phyloP scores from a whole-genome alignment of 2,113 vertebrate genomes.

The Cichladusa arquata region DNA sequence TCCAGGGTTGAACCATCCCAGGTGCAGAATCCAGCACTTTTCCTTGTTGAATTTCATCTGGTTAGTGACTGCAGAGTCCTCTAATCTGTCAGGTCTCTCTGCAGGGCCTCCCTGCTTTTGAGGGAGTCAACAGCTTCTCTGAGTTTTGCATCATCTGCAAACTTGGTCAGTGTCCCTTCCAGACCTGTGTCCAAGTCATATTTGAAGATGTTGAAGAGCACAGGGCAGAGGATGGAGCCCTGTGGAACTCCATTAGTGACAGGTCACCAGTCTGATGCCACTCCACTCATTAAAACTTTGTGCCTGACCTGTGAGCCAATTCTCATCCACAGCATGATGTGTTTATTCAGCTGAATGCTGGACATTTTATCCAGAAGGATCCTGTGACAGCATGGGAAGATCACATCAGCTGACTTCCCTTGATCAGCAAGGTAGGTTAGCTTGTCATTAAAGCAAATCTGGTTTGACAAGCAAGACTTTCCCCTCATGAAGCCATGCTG shows the following conservation, averaged over 20 bases:
- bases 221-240: neutral
- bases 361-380: neutral
- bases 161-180: neutral
- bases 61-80: neutral
- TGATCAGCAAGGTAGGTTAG: neutral
- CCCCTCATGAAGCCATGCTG: neutral
- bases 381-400: neutral
- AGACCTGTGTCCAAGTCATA: neutral
- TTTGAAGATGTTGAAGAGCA: neutral
- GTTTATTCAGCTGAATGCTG: neutral
- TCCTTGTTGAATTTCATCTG: neutral
- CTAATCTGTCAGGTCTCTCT: neutral
- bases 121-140: neutral
- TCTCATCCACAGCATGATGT: neutral
- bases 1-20: neutral
- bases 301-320: fast-evolving
- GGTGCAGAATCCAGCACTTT: neutral
- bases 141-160: neutral
- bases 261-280: neutral
- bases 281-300: neutral
- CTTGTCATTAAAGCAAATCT: neutral
- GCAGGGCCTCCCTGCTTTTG: neutral
- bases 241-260: neutral
- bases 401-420: neutral
- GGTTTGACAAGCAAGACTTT: neutral